Percentiles rank a stretch among this genome's conserved stretches.
Conservation (phyloP, 2,888 invertebrate genomes). For the Agrotis segetum region DNA sequence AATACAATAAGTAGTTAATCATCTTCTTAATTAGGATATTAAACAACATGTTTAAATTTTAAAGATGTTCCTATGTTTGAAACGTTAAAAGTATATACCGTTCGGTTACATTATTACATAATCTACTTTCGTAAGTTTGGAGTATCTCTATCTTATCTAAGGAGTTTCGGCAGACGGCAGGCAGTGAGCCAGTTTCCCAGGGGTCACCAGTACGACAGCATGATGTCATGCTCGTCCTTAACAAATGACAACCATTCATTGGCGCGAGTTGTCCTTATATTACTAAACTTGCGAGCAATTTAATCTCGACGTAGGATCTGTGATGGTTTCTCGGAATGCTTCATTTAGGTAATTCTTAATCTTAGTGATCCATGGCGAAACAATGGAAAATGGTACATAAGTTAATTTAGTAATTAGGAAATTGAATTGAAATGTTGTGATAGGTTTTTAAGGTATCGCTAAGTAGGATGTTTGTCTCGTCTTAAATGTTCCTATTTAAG, state of each 20-base stretch:
- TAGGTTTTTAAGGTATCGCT: not conserved
- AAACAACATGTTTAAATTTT: not conserved
- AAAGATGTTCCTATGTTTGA: not conserved
- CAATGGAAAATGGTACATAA: conserved; percentile 14
- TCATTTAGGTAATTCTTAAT: conserved; percentile 48
- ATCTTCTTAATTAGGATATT: not conserved
- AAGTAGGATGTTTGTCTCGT: not conserved
- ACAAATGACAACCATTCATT: conserved; percentile 69
- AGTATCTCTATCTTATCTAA: conserved; percentile 9
- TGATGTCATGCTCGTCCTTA: conserved; percentile 72
- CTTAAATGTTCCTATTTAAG: not conserved
- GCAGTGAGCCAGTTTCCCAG: conserved; percentile 44
- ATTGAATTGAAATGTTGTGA: not conserved
- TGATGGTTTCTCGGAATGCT: conserved; percentile 61
- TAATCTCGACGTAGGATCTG: conserved; percentile 67
- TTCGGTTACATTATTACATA: not conserved
- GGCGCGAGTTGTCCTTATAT: conserved; percentile 63
- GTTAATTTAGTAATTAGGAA: not conserved
- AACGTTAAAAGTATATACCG: not conserved
- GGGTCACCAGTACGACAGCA: conserved; percentile 48
- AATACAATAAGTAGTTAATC: conserved; percentile 10
- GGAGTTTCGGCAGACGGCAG: conserved; percentile 21
- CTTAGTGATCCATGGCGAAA: conserved; percentile 22
- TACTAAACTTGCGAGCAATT: conserved; percentile 66
- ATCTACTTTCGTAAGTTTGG: not conserved